Percentiles rank a stretch among this genome's conserved stretches.
Conservation (phyloP, 2,888 invertebrate genomes). For the Malthinus flaveolus region DNA sequence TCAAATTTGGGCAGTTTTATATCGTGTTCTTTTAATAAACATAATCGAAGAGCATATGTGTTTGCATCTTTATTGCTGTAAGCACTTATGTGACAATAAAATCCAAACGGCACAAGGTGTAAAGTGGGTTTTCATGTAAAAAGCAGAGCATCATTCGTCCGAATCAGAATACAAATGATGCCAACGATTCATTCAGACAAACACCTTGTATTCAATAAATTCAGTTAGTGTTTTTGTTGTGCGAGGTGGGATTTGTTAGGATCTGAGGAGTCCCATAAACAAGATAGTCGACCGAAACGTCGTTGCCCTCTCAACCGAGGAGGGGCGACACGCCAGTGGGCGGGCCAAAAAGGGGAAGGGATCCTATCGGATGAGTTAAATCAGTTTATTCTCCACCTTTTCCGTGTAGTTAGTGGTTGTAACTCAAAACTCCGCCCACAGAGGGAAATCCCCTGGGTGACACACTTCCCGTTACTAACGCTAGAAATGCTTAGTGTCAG, state of each 20-base stretch:
- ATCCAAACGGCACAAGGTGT: slow-evolving; percentile 50
- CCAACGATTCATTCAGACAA: slow-evolving; percentile 57
- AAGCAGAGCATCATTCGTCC: slow-evolving; percentile 55
- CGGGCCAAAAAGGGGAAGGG: slow-evolving; percentile 41
- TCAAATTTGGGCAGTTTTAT: slow-evolving; percentile 44
- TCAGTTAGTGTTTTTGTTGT: slow-evolving; percentile 57
- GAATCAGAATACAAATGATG: slow-evolving; percentile 57
- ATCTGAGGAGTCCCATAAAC: slow-evolving; percentile 56
- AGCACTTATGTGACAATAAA: slow-evolving; percentile 52
- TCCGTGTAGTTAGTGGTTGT: slow-evolving; percentile 49
- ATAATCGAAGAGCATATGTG: slow-evolving; percentile 50
- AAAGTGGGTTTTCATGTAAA: slow-evolving; percentile 58
- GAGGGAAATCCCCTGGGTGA: slow-evolving; percentile 41
- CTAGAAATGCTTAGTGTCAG: slow-evolving; percentile 47
- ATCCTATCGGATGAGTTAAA: slow-evolving; percentile 38
- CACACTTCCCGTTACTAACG: slow-evolving; percentile 47
- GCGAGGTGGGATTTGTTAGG: slow-evolving; percentile 56
- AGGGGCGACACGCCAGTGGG: slow-evolving; percentile 34
- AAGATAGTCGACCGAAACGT: slow-evolving; percentile 52
- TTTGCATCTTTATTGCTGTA: slow-evolving; percentile 49
- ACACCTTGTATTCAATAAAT: slow-evolving; percentile 59
- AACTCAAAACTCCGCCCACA: slow-evolving; percentile 40
- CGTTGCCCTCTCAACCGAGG: slow-evolving; percentile 41
- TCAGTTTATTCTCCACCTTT: slow-evolving; percentile 43
- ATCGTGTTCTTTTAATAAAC: slow-evolving; percentile 55